Evolutionary conservation across 1,140 invertebrate species (phyloP).

Genomic region (Andrena cerasifolii): DNA sequence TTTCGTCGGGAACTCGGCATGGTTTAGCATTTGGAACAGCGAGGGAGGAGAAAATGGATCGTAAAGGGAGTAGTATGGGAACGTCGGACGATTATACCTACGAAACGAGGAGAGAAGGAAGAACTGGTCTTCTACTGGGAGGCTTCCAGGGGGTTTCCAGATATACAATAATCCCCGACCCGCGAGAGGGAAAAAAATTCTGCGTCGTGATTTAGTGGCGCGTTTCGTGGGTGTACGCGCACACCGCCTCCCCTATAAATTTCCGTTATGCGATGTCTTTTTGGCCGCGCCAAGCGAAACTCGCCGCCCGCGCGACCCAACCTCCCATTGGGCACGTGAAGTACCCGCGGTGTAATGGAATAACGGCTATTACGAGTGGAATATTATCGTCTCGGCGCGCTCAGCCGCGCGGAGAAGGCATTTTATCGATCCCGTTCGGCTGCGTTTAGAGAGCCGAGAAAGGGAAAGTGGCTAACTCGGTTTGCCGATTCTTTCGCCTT

Average conservation of each 20-base stretch:
- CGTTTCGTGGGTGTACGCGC: not conserved
- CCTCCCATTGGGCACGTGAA: not conserved
- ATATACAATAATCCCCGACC: constrained; percentile 15
- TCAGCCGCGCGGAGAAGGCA: constrained; percentile 63
- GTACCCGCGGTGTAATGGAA: constrained; percentile 44
- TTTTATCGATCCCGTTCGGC: constrained; percentile 75
- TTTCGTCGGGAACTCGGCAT: not conserved
- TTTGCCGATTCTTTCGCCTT: constrained; percentile 56
- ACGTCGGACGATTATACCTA: not conserved
- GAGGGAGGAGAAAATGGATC: not conserved
- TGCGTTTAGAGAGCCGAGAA: constrained; percentile 71
- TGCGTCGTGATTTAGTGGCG: constrained; percentile 13
- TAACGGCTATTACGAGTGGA: constrained; percentile 58
- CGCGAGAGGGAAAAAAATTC: not conserved
- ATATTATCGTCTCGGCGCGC: constrained; percentile 53
- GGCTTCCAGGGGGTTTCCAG: not conserved
- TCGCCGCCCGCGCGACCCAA: not conserved
- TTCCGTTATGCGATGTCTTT: constrained; percentile 23
- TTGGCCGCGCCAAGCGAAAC: constrained; percentile 2
- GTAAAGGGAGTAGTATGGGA: not conserved
- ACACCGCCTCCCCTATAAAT: constrained; percentile 7
- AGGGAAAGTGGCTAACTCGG: constrained; percentile 72
- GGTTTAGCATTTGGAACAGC: not conserved
- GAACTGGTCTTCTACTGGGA: not conserved
- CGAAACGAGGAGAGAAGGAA: not conserved